These are phyloP conservation scores for Scolopax mira DNA, from an alignment of 2,113 vertebrate species.

Conservation along the genomic window DNA sequence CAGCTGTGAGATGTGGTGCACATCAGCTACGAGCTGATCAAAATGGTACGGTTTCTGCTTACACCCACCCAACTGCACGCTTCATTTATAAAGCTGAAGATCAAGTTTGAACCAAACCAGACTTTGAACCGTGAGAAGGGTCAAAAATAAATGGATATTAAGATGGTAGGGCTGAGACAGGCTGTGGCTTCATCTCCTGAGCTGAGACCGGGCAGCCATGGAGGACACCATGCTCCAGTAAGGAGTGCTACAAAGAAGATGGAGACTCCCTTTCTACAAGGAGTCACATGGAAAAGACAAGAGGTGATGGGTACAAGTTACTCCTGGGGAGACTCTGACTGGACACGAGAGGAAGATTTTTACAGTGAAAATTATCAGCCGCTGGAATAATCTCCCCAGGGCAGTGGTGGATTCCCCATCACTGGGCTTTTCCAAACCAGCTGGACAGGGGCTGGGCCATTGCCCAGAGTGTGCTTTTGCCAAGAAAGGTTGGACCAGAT, in stretches of 20 bases:
- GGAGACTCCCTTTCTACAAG: background rate
- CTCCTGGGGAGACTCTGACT: background rate
- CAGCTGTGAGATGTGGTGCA: background rate
- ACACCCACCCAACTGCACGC: fast-evolving
- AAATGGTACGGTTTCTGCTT: fast-evolving
- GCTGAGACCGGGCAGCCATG: fast-evolving
- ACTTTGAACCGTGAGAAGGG: background rate
- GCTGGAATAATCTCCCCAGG: background rate
- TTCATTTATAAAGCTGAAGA: background rate
- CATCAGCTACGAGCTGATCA: background rate
- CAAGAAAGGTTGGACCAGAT: background rate
- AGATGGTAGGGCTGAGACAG: background rate
- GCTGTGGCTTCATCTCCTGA: background rate
- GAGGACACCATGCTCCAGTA: background rate
- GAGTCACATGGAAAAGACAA: background rate
- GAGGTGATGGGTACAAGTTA: background rate
- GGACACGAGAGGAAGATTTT: background rate
- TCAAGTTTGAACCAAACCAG: background rate
- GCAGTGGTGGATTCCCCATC: background rate
- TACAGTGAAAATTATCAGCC: background rate
- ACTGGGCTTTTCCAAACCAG: background rate
- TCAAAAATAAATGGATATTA: background rate
- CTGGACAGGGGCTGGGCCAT: background rate
- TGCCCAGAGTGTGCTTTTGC: background rate
- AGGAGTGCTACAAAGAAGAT: background rate